phyloP scores from a whole-genome alignment of 2,888 invertebrate genomes.

The Endotricha flammealis region DNA sequence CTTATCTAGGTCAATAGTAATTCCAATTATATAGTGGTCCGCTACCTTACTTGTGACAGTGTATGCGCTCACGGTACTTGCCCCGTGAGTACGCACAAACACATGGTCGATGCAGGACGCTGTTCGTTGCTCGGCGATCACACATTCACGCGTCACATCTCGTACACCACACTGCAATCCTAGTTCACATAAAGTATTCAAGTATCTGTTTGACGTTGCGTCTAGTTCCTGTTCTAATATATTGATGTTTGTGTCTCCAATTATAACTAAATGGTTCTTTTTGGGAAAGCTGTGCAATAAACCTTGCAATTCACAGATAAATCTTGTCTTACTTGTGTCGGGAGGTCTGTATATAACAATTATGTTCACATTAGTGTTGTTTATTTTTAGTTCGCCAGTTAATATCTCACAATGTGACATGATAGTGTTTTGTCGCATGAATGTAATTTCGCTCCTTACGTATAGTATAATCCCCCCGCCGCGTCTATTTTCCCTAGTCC shows the following conservation, averaged over 20 bases:
- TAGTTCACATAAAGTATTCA: not conserved
- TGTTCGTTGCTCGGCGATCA: too few species aligned
- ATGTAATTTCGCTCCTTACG: slow-evolving; percentile 1
- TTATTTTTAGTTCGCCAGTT: too few species aligned
- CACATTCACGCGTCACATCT: slow-evolving; percentile 3
- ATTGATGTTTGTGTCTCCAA: not conserved
- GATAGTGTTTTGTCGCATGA: not conserved
- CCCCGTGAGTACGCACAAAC: not conserved
- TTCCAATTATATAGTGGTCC: slow-evolving; percentile 3
- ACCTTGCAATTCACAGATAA: not conserved
- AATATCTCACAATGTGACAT: not conserved
- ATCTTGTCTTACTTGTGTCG: not conserved
- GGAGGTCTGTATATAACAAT: not conserved
- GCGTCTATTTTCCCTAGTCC: slow-evolving; percentile 3
- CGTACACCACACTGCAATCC: slow-evolving; percentile 4
- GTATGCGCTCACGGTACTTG: not conserved
- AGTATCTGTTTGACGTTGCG: too few species aligned
- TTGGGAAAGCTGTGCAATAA: not conserved
- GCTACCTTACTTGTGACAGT: not conserved
- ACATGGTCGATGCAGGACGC: too few species aligned
- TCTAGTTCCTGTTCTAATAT: not conserved
- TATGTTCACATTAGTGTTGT: not conserved
- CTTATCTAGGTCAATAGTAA: slow-evolving; percentile 1
- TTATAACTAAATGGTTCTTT: not conserved
- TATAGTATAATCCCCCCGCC: slow-evolving; percentile 6